A percentile compares a stretch with the other conserved stretches of the same genome.
Conservation (phyloP, 2,888 invertebrate genomes). For the Macropis europaea region DNA sequence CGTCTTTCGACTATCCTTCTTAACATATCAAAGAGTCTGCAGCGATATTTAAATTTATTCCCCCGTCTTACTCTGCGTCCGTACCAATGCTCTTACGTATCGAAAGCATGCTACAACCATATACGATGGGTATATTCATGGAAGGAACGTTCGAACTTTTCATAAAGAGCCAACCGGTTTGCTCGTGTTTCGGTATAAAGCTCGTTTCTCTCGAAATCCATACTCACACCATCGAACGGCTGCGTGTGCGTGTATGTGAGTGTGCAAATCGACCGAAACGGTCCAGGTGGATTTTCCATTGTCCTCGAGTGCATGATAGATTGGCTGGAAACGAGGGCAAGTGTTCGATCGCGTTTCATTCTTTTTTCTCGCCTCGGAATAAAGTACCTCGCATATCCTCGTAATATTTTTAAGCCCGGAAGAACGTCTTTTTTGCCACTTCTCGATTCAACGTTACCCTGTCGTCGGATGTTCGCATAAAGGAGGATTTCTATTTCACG, state of each 20-base stretch:
- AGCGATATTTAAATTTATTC: constrained; percentile 77
- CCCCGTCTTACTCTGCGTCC: constrained; percentile 14
- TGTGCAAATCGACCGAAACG: constrained; percentile 37
- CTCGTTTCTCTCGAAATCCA: constrained; percentile 49
- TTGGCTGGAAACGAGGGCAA: constrained; percentile 43
- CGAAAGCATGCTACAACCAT: constrained; percentile 30
- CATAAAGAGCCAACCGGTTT: constrained; percentile 46
- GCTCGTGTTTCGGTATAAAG: constrained; percentile 44
- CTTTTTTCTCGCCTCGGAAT: neutral
- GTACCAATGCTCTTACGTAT: constrained; percentile 56
- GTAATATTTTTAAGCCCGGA: constrained; percentile 20
- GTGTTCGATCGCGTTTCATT: constrained; percentile 26
- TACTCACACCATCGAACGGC: constrained; percentile 2
- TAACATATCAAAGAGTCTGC: constrained; percentile 77
- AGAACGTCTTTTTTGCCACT: neutral
- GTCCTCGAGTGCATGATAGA: constrained; percentile 53
- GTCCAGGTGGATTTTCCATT: constrained; percentile 45
- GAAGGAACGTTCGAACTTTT: constrained; percentile 45
- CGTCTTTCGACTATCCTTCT: constrained; percentile 63
- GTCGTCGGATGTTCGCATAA: no score
- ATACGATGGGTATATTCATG: constrained; percentile 48
- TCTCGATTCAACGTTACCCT: no score
- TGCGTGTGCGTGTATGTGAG: neutral
- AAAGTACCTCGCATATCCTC: constrained; percentile 7
- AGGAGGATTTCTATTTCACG: no score